Evolutionary conservation across 2,113 vertebrate genomes (phyloP), one percentile per base, ranked within the genome.

Genomic region (Odontesthes bonariensis): DNA sequence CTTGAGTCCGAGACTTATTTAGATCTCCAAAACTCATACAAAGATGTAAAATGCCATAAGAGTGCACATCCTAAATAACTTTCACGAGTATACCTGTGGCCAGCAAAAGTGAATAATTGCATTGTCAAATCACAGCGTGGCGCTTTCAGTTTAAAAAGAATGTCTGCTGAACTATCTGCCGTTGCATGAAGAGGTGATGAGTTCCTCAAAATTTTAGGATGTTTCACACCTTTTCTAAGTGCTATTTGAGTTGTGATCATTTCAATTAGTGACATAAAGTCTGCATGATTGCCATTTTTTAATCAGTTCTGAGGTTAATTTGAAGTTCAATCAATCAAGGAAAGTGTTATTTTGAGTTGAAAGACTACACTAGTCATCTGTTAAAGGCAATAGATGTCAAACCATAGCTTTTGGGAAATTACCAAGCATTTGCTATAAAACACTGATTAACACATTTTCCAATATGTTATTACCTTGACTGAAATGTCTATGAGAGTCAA

Each of bases 21-120:
- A 87, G 61, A 86, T 72, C 69, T 69, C 66, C 57, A 69, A 81
- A 75, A 44, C 64, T 55, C 74, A 42, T 40, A 61, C 73, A 79
- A 38, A 60, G 35, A 38, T 52, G 81, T 38, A 62, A 42, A 56
- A 33, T 75, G 58, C 47, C 55, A 69, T 11, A 31, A 56, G 8
- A 53, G 19, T 31, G 3, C 6, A 22, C 35, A 3, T 57, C 17
- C 20, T 52, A 5, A 65, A 62, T 73, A 14, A 38, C 62, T 56
- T 61, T 65, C 49, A 65, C n/a, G 44, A 58, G 40, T 60, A 71
- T 19, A 72, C n/a, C 42, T 5, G 0, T 42, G 70, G 53, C 35
- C 16, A 33, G 12, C 40, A 19, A 31, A 3, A 20, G 22, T 53
- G 27, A 72, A 53, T 68, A 57, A 40, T 44, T 57, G 40, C 62